These are phyloP conservation scores for Hiodon tergisus DNA, from an alignment of 2,113 vertebrate species.

Conservation along the genomic window DNA sequence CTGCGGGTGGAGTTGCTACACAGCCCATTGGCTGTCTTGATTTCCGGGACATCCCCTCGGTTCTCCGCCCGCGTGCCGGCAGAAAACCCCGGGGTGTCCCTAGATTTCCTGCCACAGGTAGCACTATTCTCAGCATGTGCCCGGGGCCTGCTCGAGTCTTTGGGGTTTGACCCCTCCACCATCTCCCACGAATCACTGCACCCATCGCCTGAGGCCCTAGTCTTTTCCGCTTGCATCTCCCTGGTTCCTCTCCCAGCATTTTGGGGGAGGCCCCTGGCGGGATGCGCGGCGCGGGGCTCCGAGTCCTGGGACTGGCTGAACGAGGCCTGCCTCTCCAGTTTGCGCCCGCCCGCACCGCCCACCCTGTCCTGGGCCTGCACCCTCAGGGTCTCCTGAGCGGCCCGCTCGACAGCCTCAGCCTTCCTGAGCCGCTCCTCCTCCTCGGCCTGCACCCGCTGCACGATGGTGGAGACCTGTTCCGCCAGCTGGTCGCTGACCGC, in stretches of 20 bases:
- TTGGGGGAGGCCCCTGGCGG: constrained; percentile 25
- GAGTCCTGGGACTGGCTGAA: constrained; percentile 8
- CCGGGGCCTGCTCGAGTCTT: neutral
- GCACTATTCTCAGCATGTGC: neutral
- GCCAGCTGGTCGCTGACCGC: constrained; percentile 63
- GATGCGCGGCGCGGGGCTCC: constrained; percentile 1
- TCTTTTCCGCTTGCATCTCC: neutral
- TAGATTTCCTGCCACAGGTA: neutral
- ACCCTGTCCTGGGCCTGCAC: neutral
- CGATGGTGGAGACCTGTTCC: constrained; percentile 66
- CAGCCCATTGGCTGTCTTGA: neutral
- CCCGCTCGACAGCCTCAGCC: constrained; percentile 1
- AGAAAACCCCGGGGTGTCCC: neutral
- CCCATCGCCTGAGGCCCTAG: neutral
- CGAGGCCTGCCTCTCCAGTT: constrained; percentile 13
- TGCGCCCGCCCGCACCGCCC: neutral
- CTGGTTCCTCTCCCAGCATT: neutral
- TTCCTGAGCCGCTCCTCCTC: constrained; percentile 36
- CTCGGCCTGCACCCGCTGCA: constrained; percentile 52
- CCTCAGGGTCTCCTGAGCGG: neutral
- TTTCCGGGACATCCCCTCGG: neutral
- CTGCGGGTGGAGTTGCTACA: too few relatives aligned
- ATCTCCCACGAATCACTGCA: neutral
- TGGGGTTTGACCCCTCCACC: neutral
- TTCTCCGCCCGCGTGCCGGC: neutral